Evolutionary conservation across 92 coral and sea anemone genomes (phyloP), one percentile per base, ranked within the genome.

Genomic region (Plumapathes pennacea): DNA sequence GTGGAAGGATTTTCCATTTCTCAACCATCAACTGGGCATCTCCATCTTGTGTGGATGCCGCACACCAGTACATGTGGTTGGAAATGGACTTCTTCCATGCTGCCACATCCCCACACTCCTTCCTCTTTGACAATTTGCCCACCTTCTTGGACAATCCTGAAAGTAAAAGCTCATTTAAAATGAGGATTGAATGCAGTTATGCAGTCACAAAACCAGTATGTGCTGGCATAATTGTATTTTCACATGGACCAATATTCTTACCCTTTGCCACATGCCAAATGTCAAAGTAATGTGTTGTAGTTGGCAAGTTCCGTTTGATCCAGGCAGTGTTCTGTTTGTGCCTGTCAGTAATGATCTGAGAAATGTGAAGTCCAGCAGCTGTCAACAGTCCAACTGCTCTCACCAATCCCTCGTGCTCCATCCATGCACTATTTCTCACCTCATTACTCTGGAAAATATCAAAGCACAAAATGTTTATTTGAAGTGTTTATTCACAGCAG

Each of bases 41-140:
- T 0, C 80, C 76, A 71, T 71, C 80, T 3, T 74, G 71, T 22
- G 86, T 80, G 13, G 80, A 20, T 4, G 80, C 80, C 0, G 70
- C 76, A 64, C 76, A 80, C 80, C 80, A 63, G 50, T 56, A 63
- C 74, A 62, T 62, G 38, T 75, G 82, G 21, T 74, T 64, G 2
- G 26, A 37, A 8, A 74, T 65, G 19, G 83, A 67, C 37, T 67
- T 53, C 4, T 31, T 41, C 83, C 84, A 77, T 32, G 37, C 52
- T 2, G 17, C 64, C 13, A 67, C 34, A 58, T 77, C 83, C 29
- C 33, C 25, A 29, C 70, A 71, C 7, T 48, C 62, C 42, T 41
- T 54, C 27, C 54, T 41, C 28, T 51, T 62, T 31, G 72, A 56
- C 42, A 73, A 24, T 28, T 64, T 62, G 32, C 46, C 81, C 39